Conservation (phyloP, 2,113 vertebrate genomes). For the Progne subis region DNA sequence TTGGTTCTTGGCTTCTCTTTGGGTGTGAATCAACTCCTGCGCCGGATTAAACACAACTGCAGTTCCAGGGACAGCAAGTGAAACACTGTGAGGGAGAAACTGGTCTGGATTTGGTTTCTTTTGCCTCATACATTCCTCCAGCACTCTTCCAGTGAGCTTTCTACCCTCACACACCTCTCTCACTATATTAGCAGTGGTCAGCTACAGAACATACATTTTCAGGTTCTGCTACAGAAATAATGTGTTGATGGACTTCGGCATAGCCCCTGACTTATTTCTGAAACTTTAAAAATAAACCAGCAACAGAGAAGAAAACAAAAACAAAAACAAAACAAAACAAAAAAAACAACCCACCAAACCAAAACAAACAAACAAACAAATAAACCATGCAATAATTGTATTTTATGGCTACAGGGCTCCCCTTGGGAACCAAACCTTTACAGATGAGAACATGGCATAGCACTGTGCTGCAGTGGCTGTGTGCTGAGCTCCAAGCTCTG, state of each 20-base stretch:
- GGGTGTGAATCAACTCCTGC: background rate
- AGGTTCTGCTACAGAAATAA: background rate
- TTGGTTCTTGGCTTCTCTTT: background rate
- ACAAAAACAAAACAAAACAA: no score
- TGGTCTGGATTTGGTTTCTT: background rate
- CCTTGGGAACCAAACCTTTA: background rate
- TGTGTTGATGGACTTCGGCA: background rate
- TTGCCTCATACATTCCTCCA: background rate
- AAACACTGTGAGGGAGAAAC: background rate
- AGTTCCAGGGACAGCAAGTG: background rate
- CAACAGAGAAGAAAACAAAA: background rate
- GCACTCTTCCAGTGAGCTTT: background rate
- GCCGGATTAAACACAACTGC: background rate
- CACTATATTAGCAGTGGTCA: background rate
- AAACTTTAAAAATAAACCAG: background rate
- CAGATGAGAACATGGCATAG: rapidly evolving
- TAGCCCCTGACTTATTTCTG: background rate
- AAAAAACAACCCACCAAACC: no score
- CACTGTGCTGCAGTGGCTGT: rapidly evolving
- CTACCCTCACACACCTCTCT: background rate
- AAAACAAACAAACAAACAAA: no score
- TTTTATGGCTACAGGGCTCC: background rate
- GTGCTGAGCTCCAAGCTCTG: background rate
- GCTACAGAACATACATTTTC: background rate
- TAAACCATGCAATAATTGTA: no score